Evolutionary conservation across 2,113 vertebrate genomes (phyloP).

Genomic region (Gracilinanus agilis): DNA sequence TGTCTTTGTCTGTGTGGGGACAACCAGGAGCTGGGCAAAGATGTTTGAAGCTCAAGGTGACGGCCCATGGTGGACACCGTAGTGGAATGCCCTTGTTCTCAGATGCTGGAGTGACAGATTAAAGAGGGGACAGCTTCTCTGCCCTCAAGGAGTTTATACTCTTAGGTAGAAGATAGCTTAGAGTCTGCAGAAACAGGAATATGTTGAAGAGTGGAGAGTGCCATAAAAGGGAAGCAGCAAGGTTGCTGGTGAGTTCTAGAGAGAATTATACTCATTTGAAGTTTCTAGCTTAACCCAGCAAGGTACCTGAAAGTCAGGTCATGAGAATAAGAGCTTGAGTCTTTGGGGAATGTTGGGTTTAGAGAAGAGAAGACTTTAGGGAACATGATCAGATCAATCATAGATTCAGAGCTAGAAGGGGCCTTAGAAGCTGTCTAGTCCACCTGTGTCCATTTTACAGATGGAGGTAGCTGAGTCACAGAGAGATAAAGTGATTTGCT

Average conservation of each 20-base stretch:
- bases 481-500: background rate
- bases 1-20: background rate
- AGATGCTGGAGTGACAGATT: background rate
- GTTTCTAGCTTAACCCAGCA: background rate
- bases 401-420: background rate
- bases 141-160: background rate
- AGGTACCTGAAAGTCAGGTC: background rate
- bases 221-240: background rate
- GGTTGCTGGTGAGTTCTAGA: background rate
- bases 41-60: background rate
- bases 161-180: background rate
- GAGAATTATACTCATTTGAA: background rate
- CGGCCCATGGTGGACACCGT: background rate
- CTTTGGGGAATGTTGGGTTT: background rate
- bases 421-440: background rate
- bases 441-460: background rate
- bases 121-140: background rate
- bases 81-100: background rate
- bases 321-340: background rate
- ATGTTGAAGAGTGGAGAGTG: background rate
- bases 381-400: background rate
- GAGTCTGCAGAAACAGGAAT: background rate
- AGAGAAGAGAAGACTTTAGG: background rate
- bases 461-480: background rate
- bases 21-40: background rate